phyloP scores from a whole-genome alignment of 2,888 invertebrate species.

The Drosophila yooni region DNA sequence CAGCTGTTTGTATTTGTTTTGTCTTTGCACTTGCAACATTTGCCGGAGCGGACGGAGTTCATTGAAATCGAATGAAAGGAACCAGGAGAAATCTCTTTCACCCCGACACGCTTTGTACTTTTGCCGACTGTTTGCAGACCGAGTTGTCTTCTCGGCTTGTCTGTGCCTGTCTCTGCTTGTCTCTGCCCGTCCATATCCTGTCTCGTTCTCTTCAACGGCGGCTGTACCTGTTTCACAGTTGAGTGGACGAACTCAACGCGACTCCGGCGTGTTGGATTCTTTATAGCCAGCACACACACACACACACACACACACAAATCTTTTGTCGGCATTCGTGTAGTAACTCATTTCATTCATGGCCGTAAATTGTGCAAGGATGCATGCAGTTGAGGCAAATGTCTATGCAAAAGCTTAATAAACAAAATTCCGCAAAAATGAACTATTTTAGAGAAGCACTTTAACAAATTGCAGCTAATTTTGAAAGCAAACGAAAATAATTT shows the following conservation, averaged over 20 bases:
- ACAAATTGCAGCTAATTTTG: conserved; percentile 30
- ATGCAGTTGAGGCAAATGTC: conserved; percentile 26
- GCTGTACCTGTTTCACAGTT: conserved; percentile 78
- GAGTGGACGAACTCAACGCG: conserved; percentile 66
- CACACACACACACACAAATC: conserved; percentile 34
- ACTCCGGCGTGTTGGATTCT: conserved; percentile 52
- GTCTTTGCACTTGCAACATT: conserved; percentile 76
- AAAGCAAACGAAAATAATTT: conserved; percentile 23
- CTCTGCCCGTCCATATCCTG: conserved; percentile 61
- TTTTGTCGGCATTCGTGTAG: conserved; percentile 73
- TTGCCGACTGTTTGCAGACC: conserved; percentile 70
- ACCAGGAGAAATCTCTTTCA: conserved; percentile 64
- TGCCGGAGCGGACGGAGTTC: conserved; percentile 53
- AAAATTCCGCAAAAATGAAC: conserved; percentile 18
- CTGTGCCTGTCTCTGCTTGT: conserved; percentile 22
- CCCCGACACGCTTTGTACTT: conserved; percentile 71
- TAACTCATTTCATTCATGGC: conserved; percentile 76
- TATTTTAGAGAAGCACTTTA: conserved; percentile 33
- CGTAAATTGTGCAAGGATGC: conserved; percentile 71
- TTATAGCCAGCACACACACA: conserved; percentile 51
- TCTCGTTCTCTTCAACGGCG: conserved; percentile 40
- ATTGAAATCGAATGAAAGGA: conserved; percentile 77
- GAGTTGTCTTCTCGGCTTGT: conserved; percentile 10
- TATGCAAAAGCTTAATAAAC: conserved; percentile 35
- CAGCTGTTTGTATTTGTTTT: conserved; percentile 77